Percentiles rank a stretch among this genome's conserved stretches.
Evolutionary conservation across 2,888 invertebrate genomes (phyloP).

Genomic region (Temnothorax ravouxi): DNA sequence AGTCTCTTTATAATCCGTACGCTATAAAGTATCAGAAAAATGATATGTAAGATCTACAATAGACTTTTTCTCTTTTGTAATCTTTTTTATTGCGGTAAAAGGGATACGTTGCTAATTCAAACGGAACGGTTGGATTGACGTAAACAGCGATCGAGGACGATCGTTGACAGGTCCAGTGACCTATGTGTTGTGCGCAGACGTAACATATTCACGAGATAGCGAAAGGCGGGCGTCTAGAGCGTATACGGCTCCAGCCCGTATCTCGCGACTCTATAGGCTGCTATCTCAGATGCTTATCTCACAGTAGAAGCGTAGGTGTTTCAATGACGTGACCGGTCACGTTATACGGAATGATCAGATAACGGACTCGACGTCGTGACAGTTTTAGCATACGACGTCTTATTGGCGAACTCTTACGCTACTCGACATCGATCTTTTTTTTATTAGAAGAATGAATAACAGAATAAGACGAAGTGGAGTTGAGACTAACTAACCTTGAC

Average conservation of each 20-base stretch:
- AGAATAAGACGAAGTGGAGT: background rate
- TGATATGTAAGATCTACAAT: background rate
- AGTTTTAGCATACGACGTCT: slow-evolving; percentile 37
- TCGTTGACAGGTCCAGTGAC: slow-evolving; percentile 56
- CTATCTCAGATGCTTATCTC: slow-evolving; percentile 74
- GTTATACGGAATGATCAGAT: slow-evolving; percentile 52
- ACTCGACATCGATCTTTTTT: slow-evolving; percentile 20
- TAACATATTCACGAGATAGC: slow-evolving; percentile 73
- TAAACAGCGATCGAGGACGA: slow-evolving; percentile 62
- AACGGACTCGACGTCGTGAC: slow-evolving; percentile 41
- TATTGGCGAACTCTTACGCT: slow-evolving; percentile 37
- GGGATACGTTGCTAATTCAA: slow-evolving; percentile 54
- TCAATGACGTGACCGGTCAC: slow-evolving; percentile 74
- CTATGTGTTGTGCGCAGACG: slow-evolving; percentile 57
- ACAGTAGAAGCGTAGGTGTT: slow-evolving; percentile 64
- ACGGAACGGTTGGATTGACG: slow-evolving; percentile 54
- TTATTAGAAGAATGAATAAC: slow-evolving; percentile 9
- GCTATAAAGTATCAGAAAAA: background rate
- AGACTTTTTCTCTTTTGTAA: background rate
- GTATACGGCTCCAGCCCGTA: slow-evolving; percentile 54
- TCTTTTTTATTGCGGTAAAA: slow-evolving; percentile 1
- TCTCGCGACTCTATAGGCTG: slow-evolving; percentile 65
- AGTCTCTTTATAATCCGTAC: background rate
- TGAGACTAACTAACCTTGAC: slow-evolving; percentile 16
- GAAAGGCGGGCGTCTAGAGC: slow-evolving; percentile 67